Evolutionary conservation across 35 echinoderm and acorn worm genomes (phyloP).

Genomic region (Apostichopus californicus): DNA sequence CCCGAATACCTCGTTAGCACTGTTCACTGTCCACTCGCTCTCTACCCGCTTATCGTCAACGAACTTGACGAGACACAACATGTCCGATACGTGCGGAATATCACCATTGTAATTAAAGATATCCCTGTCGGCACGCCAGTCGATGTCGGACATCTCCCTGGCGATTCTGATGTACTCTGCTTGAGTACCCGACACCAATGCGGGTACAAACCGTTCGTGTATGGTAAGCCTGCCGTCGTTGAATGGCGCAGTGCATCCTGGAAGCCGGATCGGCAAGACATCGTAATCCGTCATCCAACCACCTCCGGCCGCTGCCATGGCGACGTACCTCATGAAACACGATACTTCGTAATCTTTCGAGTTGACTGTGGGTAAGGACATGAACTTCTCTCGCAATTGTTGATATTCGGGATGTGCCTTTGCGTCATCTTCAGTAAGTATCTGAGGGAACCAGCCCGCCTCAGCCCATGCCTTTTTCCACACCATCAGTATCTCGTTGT

Average conservation of each 20-base stretch:
- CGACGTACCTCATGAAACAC: constrained; percentile 18
- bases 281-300: constrained; percentile 31
- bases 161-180: not conserved
- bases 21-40: not conserved
- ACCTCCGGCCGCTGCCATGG: constrained; percentile 20
- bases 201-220: not conserved
- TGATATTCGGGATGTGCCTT: not conserved
- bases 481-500: not conserved
- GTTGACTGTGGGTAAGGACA: not conserved
- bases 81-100: not conserved
- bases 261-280: not conserved
- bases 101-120: not conserved
- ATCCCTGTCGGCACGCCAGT: not conserved
- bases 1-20: not conserved
- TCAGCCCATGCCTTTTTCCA: not conserved
- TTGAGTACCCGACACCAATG: not conserved
- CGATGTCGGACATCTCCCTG: not conserved
- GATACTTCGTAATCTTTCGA: not conserved
- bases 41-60: not conserved
- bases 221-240: not conserved
- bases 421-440: not conserved
- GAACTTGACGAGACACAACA: not conserved
- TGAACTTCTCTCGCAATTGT: not conserved
- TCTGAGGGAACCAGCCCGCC: not conserved
- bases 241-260: not conserved